Evolutionary conservation across 1,140 invertebrate species (phyloP), one percentile per base, ranked within the genome.

Genomic region (Portunus trituberculatus): DNA sequence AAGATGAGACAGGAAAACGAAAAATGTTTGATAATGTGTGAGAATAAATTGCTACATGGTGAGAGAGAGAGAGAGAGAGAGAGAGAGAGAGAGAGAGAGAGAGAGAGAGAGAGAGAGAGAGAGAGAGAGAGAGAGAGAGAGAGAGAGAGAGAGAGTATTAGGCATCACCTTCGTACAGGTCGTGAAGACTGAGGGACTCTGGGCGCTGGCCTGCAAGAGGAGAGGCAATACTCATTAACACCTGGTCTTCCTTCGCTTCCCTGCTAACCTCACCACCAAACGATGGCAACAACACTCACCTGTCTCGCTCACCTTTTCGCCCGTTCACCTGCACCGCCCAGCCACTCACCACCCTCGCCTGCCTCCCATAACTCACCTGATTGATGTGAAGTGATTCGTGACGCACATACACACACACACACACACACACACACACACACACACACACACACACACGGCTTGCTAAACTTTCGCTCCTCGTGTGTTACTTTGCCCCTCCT

Each of bases 121-220:
- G 31, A 45, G 31, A 32, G 86, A 88, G 20, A 45, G 45, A 48
- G 45, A 88, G 86, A 29, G 28, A 88, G 31, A 88, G 31, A 32
- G 31, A 31, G 86, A 88, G 31, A 88, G 28, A 88, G 86, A 32
- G 31, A 31, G 86, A 88, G 89, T 4, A 0, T 0, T 12, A 59
- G 46, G 46, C 82, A 86, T 94, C 93, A 94, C 93, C 93, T 94
- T 94, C 87, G 87, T 94, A 88, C 67, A 94, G 45, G 88, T 94
- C 93, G 93, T 94, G 93, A 29, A 94, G 93, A 39, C 84, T 91
- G 59, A 94, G 88, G 32, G 59, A 82, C 86, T 94, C 93, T 20
- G 93, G 87, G 31, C 93, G 93, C 39, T 94, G 93, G n/a, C 87
- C 93, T 94, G 93, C 45, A 89, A 76, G 83, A 59, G 88, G 67